These are phyloP conservation scores for Micronisus gabar DNA, from an alignment of 2,113 vertebrate species.

Conservation along the genomic window DNA sequence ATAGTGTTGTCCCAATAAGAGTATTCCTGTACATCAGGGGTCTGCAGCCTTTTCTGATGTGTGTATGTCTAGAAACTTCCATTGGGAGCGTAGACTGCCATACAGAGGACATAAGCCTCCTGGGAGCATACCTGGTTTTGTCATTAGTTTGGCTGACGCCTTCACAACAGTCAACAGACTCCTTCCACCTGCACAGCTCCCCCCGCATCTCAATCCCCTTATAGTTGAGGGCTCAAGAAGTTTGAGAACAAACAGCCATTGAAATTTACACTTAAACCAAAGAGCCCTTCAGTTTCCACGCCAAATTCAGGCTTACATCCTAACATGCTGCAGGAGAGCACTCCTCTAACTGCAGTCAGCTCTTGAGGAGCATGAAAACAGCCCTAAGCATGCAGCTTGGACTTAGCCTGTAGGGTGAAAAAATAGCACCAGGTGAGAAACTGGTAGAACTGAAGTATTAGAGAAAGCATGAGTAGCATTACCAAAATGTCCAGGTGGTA, in stretches of 20 bases:
- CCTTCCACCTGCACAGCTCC: not conserved
- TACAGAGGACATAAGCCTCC: not conserved
- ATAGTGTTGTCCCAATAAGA: too few relatives aligned
- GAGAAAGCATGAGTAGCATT: not conserved
- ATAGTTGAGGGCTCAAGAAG: not conserved
- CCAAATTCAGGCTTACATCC: not conserved
- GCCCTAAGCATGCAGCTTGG: not conserved
- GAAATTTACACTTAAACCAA: not conserved
- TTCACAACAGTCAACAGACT: not conserved
- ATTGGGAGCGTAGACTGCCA: fast-evolving
- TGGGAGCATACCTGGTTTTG: not conserved
- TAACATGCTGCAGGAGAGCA: not conserved
- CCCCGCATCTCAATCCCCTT: not conserved
- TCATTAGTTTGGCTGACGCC: not conserved
- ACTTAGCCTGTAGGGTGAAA: not conserved
- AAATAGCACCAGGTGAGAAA: not conserved
- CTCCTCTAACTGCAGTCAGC: not conserved
- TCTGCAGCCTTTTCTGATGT: not conserved
- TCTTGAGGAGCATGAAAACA: not conserved
- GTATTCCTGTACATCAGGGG: not conserved
- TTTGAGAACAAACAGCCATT: not conserved
- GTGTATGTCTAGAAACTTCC: not conserved
- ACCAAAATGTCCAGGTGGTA: not conserved
- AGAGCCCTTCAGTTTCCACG: not conserved
- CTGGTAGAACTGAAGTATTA: not conserved